Conservation (phyloP, 1,140 invertebrate species). For the Brachionus manjavacas region DNA sequence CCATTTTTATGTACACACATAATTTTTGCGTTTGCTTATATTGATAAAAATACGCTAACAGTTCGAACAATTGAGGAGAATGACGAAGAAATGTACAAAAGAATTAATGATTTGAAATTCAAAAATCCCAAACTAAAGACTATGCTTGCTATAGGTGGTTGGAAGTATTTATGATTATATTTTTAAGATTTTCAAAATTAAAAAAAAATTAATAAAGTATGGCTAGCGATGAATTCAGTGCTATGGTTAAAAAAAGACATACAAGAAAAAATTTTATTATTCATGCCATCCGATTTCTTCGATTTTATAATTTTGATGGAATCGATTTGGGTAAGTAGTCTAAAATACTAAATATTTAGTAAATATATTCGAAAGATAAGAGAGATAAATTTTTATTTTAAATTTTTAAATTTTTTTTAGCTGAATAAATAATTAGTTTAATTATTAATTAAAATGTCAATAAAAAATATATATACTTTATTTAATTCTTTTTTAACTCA, state of each 20-base stretch:
- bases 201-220: conserved; percentile 62
- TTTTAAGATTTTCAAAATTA: neutral
- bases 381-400: too few relatives aligned
- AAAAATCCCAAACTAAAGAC: conserved; percentile 88
- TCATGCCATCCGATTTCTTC: conserved; percentile 63
- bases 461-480: too few relatives aligned
- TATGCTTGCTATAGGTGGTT: conserved; percentile 85
- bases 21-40: conserved; percentile 82
- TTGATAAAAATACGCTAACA: conserved; percentile 65
- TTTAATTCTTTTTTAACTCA: too few relatives aligned
- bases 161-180: conserved; percentile 73
- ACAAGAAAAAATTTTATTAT: conserved; percentile 47
- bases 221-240: conserved; percentile 60
- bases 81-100: conserved; percentile 68
- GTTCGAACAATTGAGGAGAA: conserved; percentile 75
- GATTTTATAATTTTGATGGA: conserved; percentile 70
- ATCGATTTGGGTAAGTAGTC: conserved; percentile 68
- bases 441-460: too few relatives aligned
- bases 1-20: conserved; percentile 80
- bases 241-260: conserved; percentile 46
- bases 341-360: too few relatives aligned
- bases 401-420: too few relatives aligned
- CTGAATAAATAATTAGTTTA: too few relatives aligned
- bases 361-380: too few relatives aligned
- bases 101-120: conserved; percentile 75